These are phyloP conservation scores for Etia nguti DNA, from an alignment of 2,113 vertebrate genomes.

Conservation along the genomic window DNA sequence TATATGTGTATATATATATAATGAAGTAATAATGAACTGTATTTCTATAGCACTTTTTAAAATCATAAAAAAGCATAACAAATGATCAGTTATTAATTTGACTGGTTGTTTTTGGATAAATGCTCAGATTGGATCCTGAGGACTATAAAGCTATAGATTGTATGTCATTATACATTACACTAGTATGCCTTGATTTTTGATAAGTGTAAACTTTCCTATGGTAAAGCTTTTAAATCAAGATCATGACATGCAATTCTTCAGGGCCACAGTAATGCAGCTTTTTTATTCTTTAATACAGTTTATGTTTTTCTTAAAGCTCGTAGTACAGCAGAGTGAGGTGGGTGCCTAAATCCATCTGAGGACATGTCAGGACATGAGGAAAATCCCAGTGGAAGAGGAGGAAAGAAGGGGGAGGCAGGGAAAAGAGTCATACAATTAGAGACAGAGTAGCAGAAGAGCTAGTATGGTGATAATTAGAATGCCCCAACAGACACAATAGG, in stretches of 20 bases:
- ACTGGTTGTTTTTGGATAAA: not conserved
- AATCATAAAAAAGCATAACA: not conserved
- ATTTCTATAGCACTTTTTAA: too few species aligned
- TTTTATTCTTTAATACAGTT: not conserved
- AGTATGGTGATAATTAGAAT: not conserved
- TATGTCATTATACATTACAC: not conserved
- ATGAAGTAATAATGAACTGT: too few species aligned
- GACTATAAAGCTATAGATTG: not conserved
- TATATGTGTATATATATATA: too few species aligned
- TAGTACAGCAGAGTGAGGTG: conserved; percentile 18
- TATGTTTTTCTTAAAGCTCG: not conserved
- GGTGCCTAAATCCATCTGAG: not conserved
- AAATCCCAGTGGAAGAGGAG: not conserved
- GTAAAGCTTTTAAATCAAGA: not conserved
- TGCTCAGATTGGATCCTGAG: not conserved
- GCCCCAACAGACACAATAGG: not conserved
- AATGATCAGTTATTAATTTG: not conserved
- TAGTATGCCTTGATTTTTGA: not conserved
- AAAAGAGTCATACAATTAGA: not conserved
- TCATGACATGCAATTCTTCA: not conserved
- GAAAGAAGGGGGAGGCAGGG: not conserved
- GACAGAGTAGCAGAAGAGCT: not conserved
- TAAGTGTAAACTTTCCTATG: not conserved
- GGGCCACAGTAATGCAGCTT: not conserved
- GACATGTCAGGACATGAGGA: conserved; percentile 55